phyloP scores from a whole-genome alignment of 1,140 invertebrate species.

The Paraescarpia echinospica region DNA sequence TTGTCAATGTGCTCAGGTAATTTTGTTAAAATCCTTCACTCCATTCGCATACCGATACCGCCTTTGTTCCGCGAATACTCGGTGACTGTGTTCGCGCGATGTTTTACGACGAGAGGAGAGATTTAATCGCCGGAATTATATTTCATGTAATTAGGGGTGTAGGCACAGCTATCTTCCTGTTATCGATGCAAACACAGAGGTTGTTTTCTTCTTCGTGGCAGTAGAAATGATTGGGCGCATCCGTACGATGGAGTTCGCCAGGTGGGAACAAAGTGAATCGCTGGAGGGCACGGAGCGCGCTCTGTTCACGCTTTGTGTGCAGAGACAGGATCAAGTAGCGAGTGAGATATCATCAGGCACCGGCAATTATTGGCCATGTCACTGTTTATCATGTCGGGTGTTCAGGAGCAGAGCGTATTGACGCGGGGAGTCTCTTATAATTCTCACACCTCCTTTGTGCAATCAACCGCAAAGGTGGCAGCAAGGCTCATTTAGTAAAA shows the following conservation, averaged over 20 bases:
- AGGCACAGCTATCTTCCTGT: neutral
- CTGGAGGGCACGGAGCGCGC: neutral
- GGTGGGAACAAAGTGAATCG: neutral
- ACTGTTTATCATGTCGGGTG: neutral
- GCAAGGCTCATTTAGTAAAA: neutral
- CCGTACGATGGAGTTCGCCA: neutral
- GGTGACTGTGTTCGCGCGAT: neutral
- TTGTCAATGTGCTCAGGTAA: neutral
- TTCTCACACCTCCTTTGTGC: neutral
- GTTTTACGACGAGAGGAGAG: neutral
- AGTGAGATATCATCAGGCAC: neutral
- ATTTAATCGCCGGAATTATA: slow-evolving; percentile 1
- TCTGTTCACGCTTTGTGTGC: neutral
- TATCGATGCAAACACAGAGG: neutral
- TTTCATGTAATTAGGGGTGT: slow-evolving; percentile 1
- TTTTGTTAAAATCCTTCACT: neutral
- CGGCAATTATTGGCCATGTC: neutral
- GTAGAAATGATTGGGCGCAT: neutral
- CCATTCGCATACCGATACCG: neutral
- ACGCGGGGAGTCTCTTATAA: neutral
- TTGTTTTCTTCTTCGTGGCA: neutral
- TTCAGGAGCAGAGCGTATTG: neutral
- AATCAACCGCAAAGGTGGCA: neutral
- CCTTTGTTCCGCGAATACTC: neutral
- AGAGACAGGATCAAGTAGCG: neutral